Base-by-base conservation (phyloP, 2,797 vertebrate species). In the Pipistrellus nathusii region DNA sequence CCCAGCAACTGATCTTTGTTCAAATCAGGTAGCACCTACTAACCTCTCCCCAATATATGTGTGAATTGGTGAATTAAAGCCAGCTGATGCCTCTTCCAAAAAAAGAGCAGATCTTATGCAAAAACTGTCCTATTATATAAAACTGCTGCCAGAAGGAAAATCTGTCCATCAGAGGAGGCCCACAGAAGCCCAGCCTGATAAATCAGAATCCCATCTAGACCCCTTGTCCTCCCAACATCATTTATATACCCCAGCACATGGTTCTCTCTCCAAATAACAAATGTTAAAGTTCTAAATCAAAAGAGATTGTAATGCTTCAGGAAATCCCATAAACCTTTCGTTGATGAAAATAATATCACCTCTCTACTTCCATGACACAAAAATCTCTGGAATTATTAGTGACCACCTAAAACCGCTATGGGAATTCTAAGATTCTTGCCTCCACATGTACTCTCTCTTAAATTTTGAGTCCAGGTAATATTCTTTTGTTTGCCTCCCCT, bases 331-430 rank as follows among this genome's bases (percentile, higher is more conserved):
- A 78, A 83, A 38, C 8, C n/a, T 90, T 68, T 73, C 57, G 32
- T 2, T 59, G 15, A 77, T 59, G 6, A 35, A 90, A 46, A 4
- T 57, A 73, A 90, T 77, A 51, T 55, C 41, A 46, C 20, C 82
- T 85, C 53, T 91, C 48, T 73, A 75, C 12, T 64, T 14, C 48
- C 55, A 73, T 68, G 25, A 88, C 11, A 44, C n/a, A 51, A 73
- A 92, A 92, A 87, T 51, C 51, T 68, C 30, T 75, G 48, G 62
- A 84, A 69, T 55, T 62, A 88, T 21, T 88, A 94, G 77, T 44
- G 64, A n/a, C 44, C 48, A 78, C 13, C 35, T 64, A 84, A 93
- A 93, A 71, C 57, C 8, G 38, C 85, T 32, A 18, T 1, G 5
- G 48, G 32, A 80, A 57, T 6, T 62, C 68, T 85, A 41, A 44